Evolutionary conservation across 2,888 invertebrate genomes (phyloP).

Genomic region (Leptinotarsa peninsularis): DNA sequence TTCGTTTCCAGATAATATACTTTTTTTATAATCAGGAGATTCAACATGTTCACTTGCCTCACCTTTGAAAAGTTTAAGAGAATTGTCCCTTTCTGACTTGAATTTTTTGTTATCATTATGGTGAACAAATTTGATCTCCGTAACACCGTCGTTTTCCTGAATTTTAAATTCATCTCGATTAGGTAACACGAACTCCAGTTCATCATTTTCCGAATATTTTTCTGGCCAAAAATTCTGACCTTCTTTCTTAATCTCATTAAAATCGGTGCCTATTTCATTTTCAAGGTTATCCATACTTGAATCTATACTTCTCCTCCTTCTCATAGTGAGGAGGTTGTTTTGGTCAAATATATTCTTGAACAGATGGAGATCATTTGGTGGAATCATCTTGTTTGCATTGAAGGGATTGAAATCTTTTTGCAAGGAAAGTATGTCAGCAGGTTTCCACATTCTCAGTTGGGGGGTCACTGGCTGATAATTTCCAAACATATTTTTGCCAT

Average conservation of each 20-base stretch:
- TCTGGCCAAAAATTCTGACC: slow-evolving; percentile 11
- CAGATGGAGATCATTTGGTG: slow-evolving; percentile 34
- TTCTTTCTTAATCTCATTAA: slow-evolving; percentile 50
- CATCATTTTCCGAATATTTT: slow-evolving; percentile 23
- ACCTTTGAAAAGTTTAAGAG: not conserved
- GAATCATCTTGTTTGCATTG: slow-evolving; percentile 24
- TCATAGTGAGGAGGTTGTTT: slow-evolving; percentile 26
- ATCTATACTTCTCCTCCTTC: slow-evolving; percentile 42
- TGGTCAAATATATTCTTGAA: slow-evolving; percentile 37
- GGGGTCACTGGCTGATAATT: slow-evolving; percentile 48
- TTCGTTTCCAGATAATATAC: not conserved
- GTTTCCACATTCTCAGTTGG: slow-evolving; percentile 50
- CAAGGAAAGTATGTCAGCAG: slow-evolving; percentile 48
- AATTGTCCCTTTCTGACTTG: not conserved
- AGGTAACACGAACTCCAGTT: slow-evolving; percentile 29
- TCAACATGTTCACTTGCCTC: not conserved
- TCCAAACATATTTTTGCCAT: slow-evolving; percentile 40
- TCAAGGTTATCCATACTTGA: slow-evolving; percentile 29
- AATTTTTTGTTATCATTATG: slow-evolving; percentile 10
- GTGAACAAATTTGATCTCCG: slow-evolving; percentile 46
- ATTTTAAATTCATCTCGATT: slow-evolving; percentile 35
- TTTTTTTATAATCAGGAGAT: not conserved
- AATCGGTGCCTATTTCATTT: slow-evolving; percentile 47
- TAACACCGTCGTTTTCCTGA: slow-evolving; percentile 43
- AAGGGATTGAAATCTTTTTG: slow-evolving; percentile 34